Evolutionary conservation across 2,113 vertebrate genomes (phyloP).

Genomic region (Cercopithecus mona): DNA sequence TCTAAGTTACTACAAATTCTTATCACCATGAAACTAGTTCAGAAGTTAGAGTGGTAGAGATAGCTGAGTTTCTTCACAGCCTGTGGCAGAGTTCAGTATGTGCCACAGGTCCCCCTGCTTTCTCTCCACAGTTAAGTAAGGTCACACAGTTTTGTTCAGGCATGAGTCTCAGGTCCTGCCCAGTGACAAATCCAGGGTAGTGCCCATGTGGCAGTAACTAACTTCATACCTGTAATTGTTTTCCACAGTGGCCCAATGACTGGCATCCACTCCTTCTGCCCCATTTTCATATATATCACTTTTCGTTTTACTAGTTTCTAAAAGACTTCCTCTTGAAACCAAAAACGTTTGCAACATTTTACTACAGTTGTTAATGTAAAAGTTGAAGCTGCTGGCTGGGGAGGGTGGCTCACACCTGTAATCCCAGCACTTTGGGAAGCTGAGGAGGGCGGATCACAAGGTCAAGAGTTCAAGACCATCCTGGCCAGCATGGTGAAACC

Average conservation of each 20-base stretch:
- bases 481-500: no score
- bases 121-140: neutral
- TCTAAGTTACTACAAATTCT: neutral
- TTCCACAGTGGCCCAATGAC: neutral
- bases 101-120: neutral
- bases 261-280: neutral
- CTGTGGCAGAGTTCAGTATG: neutral
- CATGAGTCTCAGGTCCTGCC: neutral
- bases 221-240: neutral
- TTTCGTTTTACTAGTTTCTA: neutral
- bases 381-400: neutral
- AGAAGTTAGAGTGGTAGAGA: neutral
- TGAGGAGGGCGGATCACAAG: no score
- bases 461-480: no score
- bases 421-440: no score
- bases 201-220: neutral
- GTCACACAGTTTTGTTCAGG: neutral
- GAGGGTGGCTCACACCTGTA: no score
- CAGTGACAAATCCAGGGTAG: neutral
- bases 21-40: neutral
- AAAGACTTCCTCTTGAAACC: neutral
- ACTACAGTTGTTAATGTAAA: neutral
- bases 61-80: neutral
- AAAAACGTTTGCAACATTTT: neutral
- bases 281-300: neutral